Evolutionary conservation across 2,888 invertebrate species (phyloP).

Genomic region (Oscheius sp.): DNA sequence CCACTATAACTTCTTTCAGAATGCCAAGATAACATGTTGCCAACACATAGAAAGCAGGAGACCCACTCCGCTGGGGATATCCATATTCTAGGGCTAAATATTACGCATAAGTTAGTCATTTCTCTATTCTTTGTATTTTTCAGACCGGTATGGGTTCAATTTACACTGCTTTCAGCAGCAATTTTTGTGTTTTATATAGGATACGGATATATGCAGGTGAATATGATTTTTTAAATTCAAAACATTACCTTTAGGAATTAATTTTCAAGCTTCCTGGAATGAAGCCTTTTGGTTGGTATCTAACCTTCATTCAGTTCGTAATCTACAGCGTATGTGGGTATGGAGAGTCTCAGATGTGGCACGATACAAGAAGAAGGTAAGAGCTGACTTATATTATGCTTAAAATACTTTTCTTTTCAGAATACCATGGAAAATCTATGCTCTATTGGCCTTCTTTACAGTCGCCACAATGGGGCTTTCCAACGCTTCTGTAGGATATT

Average conservation of each 20-base stretch:
- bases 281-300: conserved; percentile 87
- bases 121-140: conserved; percentile 20
- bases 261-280: conserved; percentile 90
- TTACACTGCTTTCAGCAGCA: conserved; percentile 79
- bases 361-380: conserved; percentile 75
- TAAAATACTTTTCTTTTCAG: too few species aligned
- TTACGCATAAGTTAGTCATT: conserved; percentile 42
- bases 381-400: conserved; percentile 38
- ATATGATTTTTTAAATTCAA: neutral
- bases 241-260: conserved; percentile 77
- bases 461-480: conserved; percentile 95
- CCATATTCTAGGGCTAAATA: conserved; percentile 56
- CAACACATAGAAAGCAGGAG: conserved; percentile 17
- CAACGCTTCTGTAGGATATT: conserved; percentile 89
- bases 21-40: conserved; percentile 13
- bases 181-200: conserved; percentile 87
- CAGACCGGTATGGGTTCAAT: conserved; percentile 62
- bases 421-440: conserved; percentile 84
- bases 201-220: conserved; percentile 80
- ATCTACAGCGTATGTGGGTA: conserved; percentile 85
- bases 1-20: neutral
- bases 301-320: conserved; percentile 89
- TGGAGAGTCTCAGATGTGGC: conserved; percentile 76
- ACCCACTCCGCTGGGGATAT: conserved; percentile 30
- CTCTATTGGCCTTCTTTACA: conserved; percentile 84